Conservation (phyloP, 2,888 invertebrate genomes). For the Tinea trinotella region DNA sequence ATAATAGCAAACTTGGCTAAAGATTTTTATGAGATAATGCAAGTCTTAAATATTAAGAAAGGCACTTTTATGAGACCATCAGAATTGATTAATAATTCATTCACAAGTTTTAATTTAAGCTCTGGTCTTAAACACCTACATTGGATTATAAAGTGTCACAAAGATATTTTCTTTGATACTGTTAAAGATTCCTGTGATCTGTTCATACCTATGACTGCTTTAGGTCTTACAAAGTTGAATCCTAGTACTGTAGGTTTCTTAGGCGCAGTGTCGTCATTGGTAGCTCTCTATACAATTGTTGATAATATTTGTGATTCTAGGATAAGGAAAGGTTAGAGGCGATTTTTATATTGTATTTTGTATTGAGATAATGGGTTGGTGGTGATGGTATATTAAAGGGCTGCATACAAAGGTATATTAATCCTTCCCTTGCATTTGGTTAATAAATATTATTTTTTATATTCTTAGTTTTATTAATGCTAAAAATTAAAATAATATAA, state of each 20-base stretch:
- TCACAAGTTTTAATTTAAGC: conserved; percentile 34
- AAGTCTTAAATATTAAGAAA: conserved; percentile 70
- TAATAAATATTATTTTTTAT: too few relatives aligned
- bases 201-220: conserved; percentile 86
- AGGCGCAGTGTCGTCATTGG: conserved; percentile 85
- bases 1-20: conserved; percentile 84
- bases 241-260: conserved; percentile 84
- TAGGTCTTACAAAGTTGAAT: conserved; percentile 84
- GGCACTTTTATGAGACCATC: conserved; percentile 54
- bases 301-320: conserved; percentile 37
- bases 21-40: conserved; percentile 87
- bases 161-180: conserved; percentile 84
- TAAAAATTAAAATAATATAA: too few relatives aligned
- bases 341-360: neutral
- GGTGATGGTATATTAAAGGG: too few relatives aligned
- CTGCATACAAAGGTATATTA: too few relatives aligned
- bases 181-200: conserved; percentile 90
- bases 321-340: neutral
- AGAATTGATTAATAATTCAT: conserved; percentile 37
- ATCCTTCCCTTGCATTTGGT: too few relatives aligned
- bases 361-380: too few relatives aligned
- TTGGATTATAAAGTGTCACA: conserved; percentile 50
- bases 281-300: conserved; percentile 82
- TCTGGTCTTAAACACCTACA: conserved; percentile 40
- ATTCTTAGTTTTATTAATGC: too few relatives aligned